A percentile compares a stretch with the other conserved stretches of the same genome.
These are phyloP conservation scores for Calidris pygmaea DNA, from an alignment of 2,113 vertebrate species.

Conservation along the genomic window DNA sequence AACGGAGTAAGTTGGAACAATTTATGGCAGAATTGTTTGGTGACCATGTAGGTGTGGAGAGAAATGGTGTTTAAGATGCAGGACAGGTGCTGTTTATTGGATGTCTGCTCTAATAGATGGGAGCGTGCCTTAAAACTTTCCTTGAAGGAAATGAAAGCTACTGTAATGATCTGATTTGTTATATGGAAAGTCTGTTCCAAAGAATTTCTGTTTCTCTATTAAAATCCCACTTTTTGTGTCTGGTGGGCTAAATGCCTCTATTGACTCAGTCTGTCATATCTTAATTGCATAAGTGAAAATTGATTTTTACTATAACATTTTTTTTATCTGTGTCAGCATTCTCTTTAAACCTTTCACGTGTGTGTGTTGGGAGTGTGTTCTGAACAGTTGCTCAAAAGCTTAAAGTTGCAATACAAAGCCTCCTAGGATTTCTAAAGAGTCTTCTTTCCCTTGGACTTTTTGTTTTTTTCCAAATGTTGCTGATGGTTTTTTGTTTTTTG, in stretches of 20 bases:
- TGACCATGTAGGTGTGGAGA: background rate
- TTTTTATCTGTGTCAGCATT: conserved; percentile 25
- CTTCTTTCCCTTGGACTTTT: background rate
- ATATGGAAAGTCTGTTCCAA: background rate
- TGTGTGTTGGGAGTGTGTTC: background rate
- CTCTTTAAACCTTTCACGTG: background rate
- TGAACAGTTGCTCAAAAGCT: background rate
- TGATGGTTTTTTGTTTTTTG: no score
- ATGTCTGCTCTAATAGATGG: background rate
- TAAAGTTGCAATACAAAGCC: background rate
- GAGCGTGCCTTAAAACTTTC: background rate
- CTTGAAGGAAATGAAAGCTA: conserved; percentile 48
- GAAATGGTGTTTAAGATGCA: background rate
- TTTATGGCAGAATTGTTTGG: background rate
- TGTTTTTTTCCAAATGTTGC: background rate
- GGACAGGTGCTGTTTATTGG: background rate
- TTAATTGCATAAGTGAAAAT: conserved; percentile 50
- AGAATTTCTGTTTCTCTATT: conserved; percentile 24
- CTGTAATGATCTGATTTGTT: background rate
- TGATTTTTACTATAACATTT: conserved; percentile 42
- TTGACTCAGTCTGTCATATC: conserved; percentile 47
- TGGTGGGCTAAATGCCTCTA: conserved; percentile 18
- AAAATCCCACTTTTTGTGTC: conserved; percentile 3
- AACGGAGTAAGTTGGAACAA: background rate
- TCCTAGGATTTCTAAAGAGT: background rate